Percentiles rank a stretch among this genome's conserved stretches.
phyloP scores from a whole-genome alignment of 1,140 invertebrate species.

The Drosophila tani region DNA sequence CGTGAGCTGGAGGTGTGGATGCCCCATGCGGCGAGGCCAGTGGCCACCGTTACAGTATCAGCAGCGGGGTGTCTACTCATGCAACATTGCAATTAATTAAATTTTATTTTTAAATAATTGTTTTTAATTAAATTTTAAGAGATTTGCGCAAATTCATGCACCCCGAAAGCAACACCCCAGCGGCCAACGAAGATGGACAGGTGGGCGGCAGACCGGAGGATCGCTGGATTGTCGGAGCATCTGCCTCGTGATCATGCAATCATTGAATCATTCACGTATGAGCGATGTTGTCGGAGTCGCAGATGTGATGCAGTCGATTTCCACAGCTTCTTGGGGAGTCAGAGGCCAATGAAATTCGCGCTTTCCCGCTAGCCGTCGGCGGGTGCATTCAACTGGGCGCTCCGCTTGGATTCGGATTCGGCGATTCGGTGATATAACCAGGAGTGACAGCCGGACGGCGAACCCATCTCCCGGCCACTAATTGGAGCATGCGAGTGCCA shows the following conservation, averaged over 20 bases:
- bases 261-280: conserved; percentile 70
- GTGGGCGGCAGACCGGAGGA: conserved; percentile 34
- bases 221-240: conserved; percentile 17
- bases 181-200: conserved; percentile 45
- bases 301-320: conserved; percentile 49
- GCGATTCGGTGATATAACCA: conserved; percentile 63
- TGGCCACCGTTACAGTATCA: conserved; percentile 77
- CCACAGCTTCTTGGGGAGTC: conserved; percentile 56
- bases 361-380: conserved; percentile 30
- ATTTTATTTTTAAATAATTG: conserved; percentile 83
- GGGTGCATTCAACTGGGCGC: conserved; percentile 68
- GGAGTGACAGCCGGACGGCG: conserved; percentile 63
- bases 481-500: conserved; percentile 80
- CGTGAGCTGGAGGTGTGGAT: conserved; percentile 68
- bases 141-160: conserved; percentile 75
- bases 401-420: not conserved
- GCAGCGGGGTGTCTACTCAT: conserved; percentile 71
- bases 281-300: conserved; percentile 33
- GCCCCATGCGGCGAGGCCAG: conserved; percentile 69
- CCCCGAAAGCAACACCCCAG: conserved; percentile 37
- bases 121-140: conserved; percentile 80
- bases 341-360: conserved; percentile 71
- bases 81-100: conserved; percentile 82
- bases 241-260: conserved; percentile 74
- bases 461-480: conserved; percentile 54